Percentiles rank a stretch among this genome's conserved stretches.
These are phyloP conservation scores for Sphenodon punctatus DNA, from an alignment of 2,797 vertebrate species.

Conservation along the genomic window DNA sequence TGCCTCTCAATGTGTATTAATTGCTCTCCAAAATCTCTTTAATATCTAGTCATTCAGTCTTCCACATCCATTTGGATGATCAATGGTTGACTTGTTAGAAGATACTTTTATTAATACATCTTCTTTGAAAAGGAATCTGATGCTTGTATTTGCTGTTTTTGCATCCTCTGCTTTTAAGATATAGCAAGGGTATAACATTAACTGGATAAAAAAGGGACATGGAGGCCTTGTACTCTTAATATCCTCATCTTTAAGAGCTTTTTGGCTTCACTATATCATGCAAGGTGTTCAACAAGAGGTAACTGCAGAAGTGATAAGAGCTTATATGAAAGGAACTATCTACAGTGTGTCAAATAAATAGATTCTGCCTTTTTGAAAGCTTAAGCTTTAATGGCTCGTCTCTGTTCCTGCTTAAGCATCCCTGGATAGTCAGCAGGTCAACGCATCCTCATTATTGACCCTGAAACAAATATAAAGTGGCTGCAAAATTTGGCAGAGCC, in stretches of 20 bases:
- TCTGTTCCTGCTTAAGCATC: slow-evolving; percentile 11
- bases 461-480: background rate
- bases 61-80: slow-evolving; percentile 18
- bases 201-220: accelerated
- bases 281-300: background rate
- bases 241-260: background rate
- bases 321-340: too few relatives aligned
- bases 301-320: background rate
- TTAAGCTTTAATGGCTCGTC: slow-evolving; percentile 5
- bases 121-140: background rate
- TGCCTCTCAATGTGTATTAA: slow-evolving; percentile 1
- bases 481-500: slow-evolving; percentile 32
- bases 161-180: background rate
- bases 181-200: too few relatives aligned
- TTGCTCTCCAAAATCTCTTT: slow-evolving; percentile 35
- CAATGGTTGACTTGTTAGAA: background rate
- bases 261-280: background rate
- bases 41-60: background rate
- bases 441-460: slow-evolving; percentile 23
- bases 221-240: background rate
- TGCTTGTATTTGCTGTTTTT: background rate
- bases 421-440: background rate
- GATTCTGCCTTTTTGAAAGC: background rate
- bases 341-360: accelerated
- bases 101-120: background rate